Base-by-base conservation (phyloP, 2,888 invertebrate species). In the Nemoura dubitans region DNA sequence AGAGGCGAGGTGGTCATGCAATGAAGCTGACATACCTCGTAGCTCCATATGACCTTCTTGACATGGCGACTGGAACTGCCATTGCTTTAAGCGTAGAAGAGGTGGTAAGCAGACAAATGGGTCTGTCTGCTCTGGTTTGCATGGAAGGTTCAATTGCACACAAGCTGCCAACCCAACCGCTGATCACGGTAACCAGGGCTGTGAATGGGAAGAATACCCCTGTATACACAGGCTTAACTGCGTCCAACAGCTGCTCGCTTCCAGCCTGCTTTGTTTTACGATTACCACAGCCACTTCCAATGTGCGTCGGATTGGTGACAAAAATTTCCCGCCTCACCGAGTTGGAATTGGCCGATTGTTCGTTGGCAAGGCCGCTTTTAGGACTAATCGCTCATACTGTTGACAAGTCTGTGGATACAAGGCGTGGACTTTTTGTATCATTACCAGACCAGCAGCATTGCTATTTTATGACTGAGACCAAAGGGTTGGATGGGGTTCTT, bases 1-100 rank as follows among this genome's bases (percentile, higher is more conserved):
- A 96, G 89, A 92, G 98, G 85, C 93, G 95, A 89, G 98, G 97
- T 90, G 98, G 97, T 87, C 97, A 98, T 90, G 97, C 98, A 0
- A 97, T 98, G 97, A 96, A 96, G 90, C 92, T 99, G 36, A 98
- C 97, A 0, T 99, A 98, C 91, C 98, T 98, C 91, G 96, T 98
- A 3, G 97, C 97, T 0, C 98, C 98, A 0, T 98, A 98, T 90
- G 98, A 98, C 91, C 93, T 98, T 84, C 93, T 98, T 89, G 96
- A 97, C 91, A 93, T 95, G 89, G 96, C 96, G 88, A 93, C 93
- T 86, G 95, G 95, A 89, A 94, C 95, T 6, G 93, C 96, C 78
- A 94, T 96, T 89, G 94, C 96, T 14, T 93, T 98, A 87, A 96
- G 95, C 82, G 93, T 95, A 25, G 97, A 98, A 90, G 92, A 92